Base-by-base conservation (phyloP, 2,113 vertebrate species). In the Trematocara nigrifrons region DNA sequence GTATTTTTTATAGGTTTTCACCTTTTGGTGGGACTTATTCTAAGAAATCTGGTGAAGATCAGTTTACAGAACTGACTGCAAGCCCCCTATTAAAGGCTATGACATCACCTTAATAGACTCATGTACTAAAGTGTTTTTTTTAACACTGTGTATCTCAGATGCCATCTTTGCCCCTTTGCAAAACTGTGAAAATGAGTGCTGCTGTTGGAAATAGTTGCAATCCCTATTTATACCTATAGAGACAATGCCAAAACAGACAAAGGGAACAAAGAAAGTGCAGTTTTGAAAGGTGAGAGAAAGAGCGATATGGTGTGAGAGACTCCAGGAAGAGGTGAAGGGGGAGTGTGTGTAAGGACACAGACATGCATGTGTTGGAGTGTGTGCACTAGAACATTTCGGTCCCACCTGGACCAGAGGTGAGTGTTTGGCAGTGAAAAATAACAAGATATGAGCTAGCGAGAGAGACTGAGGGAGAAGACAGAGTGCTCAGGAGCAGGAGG, bases 381-480 rank as follows among this genome's bases (percentile, higher is more conserved):
- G 74, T 33, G 16, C 29, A 35, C 77, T 49, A 61, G 9, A 59
- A 83, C 52, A 42, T 81, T 79, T 79, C 3, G n/a, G 38, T 16
- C 42, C 69, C 79, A 52, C 47, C 40, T 54, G 45, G 82, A 83
- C 81, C 22, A 18, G 54, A 83, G 81, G n/a, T 33, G 7, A 15
- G 29, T 45, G 35, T 84, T 80, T 83, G 89, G 85, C 26, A 51
- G 79, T 53, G 66, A 84, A 64, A 85, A 86, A 84, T 51, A 47
- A 71, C 22, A 69, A 66, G 33, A 20, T 83, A 82, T 40, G 64
- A 82, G 40, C n/a, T 4, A 51, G 45, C 33, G 71, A 76, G 26
- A 49, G 35, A 57, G 78, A 78, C 40, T 7, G 59, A 76, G 38
- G 59, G 81, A 31, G 78, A 78, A 83, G 66, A 87, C 59, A 69